Evolutionary conservation across 2,888 invertebrate species (phyloP).

Genomic region (Coronaproctus castanopsis): DNA sequence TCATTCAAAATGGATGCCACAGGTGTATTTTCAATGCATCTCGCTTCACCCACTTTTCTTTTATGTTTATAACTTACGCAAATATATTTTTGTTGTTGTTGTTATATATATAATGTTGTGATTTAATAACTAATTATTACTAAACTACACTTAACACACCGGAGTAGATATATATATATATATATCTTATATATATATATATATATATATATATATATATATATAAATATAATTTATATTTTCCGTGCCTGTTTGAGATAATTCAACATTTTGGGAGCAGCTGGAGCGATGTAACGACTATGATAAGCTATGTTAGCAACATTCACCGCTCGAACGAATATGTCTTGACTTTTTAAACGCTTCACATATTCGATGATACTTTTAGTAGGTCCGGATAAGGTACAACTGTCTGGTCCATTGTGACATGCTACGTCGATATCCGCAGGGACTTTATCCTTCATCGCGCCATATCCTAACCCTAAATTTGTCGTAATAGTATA

Average conservation of each 20-base stretch:
- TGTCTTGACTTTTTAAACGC: conserved; percentile 26
- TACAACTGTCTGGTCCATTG: conserved; percentile 65
- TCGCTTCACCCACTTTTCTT: too few relatives aligned
- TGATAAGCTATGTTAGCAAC: conserved; percentile 23
- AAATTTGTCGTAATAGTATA: conserved; percentile 34
- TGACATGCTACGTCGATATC: conserved; percentile 72
- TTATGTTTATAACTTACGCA: too few relatives aligned
- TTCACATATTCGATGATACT: conserved; percentile 37
- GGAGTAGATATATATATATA: too few relatives aligned
- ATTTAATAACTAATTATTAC: too few relatives aligned
- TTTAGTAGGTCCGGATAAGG: conserved; percentile 69
- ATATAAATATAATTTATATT: too few relatives aligned
- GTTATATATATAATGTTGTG: too few relatives aligned
- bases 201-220: too few relatives aligned
- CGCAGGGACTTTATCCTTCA: conserved; percentile 44
- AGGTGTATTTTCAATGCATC: too few relatives aligned
- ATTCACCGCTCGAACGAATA: conserved; percentile 22
- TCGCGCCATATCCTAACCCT: conserved; percentile 27
- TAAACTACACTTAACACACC: too few relatives aligned
- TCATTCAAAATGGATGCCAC: too few relatives aligned
- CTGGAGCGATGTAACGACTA: conserved; percentile 26
- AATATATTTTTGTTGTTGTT: too few relatives aligned
- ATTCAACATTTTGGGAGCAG: conserved; percentile 28
- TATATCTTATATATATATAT: too few relatives aligned
- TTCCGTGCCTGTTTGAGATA: conserved; percentile 28